Evolutionary conservation across 2,113 vertebrate species (phyloP).

Genomic region (Anseranas semipalmata): DNA sequence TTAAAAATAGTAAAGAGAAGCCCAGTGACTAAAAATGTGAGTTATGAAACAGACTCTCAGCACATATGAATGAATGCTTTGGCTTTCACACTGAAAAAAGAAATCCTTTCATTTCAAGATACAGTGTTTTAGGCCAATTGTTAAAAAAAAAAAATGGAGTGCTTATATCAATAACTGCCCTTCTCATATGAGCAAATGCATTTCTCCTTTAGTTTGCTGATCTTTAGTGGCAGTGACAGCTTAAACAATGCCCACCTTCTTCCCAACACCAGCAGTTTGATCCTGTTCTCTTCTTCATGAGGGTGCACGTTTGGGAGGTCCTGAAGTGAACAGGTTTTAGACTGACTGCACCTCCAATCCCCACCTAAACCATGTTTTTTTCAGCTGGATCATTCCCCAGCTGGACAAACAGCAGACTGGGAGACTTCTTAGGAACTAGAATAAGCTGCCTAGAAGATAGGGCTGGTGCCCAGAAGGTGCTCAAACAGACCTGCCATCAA

Average conservation of each 20-base stretch:
- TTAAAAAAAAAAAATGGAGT: background rate
- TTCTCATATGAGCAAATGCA: background rate
- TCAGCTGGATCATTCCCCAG: background rate
- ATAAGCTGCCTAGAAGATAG: background rate
- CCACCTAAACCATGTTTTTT: background rate
- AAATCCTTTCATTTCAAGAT: background rate
- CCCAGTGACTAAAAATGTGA: background rate
- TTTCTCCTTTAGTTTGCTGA: background rate
- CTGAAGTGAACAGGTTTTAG: background rate
- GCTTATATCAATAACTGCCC: background rate
- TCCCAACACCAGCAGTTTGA: background rate
- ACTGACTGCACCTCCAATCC: background rate
- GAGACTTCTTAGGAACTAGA: background rate
- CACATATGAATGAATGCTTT: background rate
- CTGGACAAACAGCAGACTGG: background rate
- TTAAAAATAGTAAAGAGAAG: conserved; percentile 13
- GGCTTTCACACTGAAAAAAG: background rate
- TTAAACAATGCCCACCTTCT: background rate
- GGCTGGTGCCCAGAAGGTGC: background rate
- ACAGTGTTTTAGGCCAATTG: background rate
- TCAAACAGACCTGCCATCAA: background rate
- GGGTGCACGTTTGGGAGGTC: background rate
- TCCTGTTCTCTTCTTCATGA: background rate
- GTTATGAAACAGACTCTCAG: conserved; percentile 15
- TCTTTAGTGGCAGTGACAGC: background rate